Conservation (phyloP, 2,113 vertebrate species). For the Chaenocephalus aceratus region DNA sequence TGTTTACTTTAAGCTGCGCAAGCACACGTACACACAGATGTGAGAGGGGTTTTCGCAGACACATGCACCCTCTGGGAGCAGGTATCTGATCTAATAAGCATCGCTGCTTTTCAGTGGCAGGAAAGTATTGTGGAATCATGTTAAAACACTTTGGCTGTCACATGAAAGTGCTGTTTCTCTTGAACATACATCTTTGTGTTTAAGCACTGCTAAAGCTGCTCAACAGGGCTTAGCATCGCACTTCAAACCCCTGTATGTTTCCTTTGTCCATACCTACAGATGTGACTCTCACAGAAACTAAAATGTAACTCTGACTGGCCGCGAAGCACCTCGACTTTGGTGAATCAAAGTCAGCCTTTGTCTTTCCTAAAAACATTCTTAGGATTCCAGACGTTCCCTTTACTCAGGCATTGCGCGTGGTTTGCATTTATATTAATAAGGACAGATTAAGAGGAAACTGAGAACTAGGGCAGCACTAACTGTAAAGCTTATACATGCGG, state of each 20-base stretch:
- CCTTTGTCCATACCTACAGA: neutral
- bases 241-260: neutral
- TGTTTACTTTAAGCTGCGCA: slow-evolving; percentile 72
- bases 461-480: slow-evolving; percentile 50
- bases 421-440: slow-evolving; percentile 70
- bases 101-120: neutral
- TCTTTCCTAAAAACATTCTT: slow-evolving; percentile 73
- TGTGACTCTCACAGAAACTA: slow-evolving; percentile 36
- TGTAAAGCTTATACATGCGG: slow-evolving; percentile 32
- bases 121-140: neutral
- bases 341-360: slow-evolving; percentile 79
- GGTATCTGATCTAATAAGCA: slow-evolving; percentile 24
- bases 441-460: slow-evolving; percentile 63
- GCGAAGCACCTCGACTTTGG: slow-evolving; percentile 19
- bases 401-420: slow-evolving; percentile 55
- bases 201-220: neutral
- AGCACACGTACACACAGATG: neutral
- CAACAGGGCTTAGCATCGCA: neutral
- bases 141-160: neutral
- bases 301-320: slow-evolving; percentile 59
- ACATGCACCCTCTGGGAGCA: slow-evolving; percentile 7
- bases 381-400: slow-evolving; percentile 76
- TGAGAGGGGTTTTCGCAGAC: neutral
- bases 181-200: neutral
- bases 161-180: slow-evolving; percentile 1